Conservation (phyloP, 2,888 invertebrate genomes). For the Drosophila ustulata region DNA sequence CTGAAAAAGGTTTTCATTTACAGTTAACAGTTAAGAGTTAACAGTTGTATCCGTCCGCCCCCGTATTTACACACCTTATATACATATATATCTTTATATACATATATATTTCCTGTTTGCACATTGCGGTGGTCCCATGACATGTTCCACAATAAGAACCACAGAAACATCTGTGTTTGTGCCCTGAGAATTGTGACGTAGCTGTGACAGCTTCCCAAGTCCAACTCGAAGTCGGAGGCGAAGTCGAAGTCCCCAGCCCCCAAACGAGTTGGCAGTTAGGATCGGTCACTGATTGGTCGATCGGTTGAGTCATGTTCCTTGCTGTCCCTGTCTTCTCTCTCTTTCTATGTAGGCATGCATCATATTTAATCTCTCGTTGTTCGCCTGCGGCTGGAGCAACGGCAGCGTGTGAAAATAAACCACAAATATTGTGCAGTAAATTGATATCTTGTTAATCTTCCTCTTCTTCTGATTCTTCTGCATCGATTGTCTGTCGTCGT, state of each 20-base stretch:
- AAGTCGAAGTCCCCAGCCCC: neutral
- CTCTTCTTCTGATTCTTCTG: conserved; percentile 11
- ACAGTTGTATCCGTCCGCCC: conserved; percentile 29
- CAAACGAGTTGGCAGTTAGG: conserved; percentile 16
- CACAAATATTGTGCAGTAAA: conserved; percentile 57
- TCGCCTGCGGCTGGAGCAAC: conserved; percentile 25
- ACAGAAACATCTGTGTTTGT: conserved; percentile 14
- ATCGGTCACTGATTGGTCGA: conserved; percentile 31
- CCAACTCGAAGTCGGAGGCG: too few species aligned
- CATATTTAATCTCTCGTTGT: conserved; percentile 52
- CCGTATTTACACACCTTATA: conserved; percentile 3
- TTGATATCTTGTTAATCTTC: conserved; percentile 61
- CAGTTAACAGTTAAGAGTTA: conserved; percentile 39
- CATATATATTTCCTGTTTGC: conserved; percentile 54
- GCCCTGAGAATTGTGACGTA: conserved; percentile 38
- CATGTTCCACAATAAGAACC: conserved; percentile 45
- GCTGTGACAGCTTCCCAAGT: conserved; percentile 17
- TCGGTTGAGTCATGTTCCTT: conserved; percentile 40
- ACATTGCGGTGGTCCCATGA: conserved; percentile 62
- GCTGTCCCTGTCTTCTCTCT: conserved; percentile 6
- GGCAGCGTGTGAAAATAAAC: conserved; percentile 67
- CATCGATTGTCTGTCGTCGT: neutral
- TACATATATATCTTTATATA: neutral
- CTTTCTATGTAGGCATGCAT: conserved; percentile 39
- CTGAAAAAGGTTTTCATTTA: conserved; percentile 51